A percentile compares a stretch with the other conserved stretches of the same genome.
These are phyloP conservation scores for Diachasmimorpha longicaudata DNA, from an alignment of 1,140 invertebrate species.

Conservation along the genomic window DNA sequence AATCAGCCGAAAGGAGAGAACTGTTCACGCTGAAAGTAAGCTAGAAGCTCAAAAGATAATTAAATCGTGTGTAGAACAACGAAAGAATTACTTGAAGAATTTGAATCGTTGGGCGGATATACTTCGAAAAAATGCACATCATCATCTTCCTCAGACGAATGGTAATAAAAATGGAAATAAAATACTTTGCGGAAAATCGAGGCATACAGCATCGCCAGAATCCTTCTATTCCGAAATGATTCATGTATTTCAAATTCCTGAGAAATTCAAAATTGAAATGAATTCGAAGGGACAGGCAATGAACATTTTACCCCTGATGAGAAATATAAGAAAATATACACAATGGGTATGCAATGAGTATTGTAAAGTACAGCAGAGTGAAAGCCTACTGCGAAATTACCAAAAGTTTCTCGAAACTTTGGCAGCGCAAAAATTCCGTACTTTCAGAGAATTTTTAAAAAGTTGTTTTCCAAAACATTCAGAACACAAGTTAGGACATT, in stretches of 20 bases:
- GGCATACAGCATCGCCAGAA: background rate
- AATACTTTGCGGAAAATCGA: conserved; percentile 11
- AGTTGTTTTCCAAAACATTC: background rate
- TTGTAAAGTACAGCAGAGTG: background rate
- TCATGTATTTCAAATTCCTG: background rate
- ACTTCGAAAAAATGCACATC: background rate
- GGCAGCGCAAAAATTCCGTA: background rate
- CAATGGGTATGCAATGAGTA: background rate
- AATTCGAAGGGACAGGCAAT: background rate
- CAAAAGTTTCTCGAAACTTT: conserved; percentile 8
- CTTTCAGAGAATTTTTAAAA: background rate
- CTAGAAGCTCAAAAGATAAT: conserved; percentile 12
- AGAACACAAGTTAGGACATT: conserved; percentile 2
- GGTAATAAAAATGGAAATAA: background rate
- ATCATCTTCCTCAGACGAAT: background rate
- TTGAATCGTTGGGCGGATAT: background rate
- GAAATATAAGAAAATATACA: background rate
- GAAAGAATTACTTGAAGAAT: background rate
- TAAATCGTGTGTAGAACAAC: background rate
- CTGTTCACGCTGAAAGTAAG: background rate
- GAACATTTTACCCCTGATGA: background rate
- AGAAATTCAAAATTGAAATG: background rate
- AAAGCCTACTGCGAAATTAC: background rate
- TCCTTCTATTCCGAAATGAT: background rate
- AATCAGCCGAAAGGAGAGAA: background rate